Evolutionary conservation across 2,113 vertebrate genomes (phyloP).

Genomic region (Brachionichthys hirsutus): DNA sequence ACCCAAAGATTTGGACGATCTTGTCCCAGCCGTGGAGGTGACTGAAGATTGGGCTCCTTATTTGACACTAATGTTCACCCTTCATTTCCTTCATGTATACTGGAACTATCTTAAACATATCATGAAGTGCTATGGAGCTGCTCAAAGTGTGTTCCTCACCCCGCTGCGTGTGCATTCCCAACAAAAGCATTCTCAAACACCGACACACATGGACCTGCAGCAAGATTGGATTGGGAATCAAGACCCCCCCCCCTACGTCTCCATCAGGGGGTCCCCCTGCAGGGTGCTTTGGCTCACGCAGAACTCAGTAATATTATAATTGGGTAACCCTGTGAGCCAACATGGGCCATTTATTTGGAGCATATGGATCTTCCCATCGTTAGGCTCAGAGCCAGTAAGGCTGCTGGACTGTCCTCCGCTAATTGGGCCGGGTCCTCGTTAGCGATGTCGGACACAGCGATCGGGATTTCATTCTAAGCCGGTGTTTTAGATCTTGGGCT

Average conservation of each 20-base stretch:
- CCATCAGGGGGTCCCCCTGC: constrained; percentile 41
- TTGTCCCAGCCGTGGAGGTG: no score
- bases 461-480: constrained; percentile 46
- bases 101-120: no score
- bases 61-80: no score
- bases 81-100: no score
- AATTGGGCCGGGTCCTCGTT: constrained; percentile 77
- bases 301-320: constrained; percentile 67
- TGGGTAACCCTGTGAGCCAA: constrained; percentile 61
- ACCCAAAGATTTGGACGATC: no score
- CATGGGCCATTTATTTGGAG: constrained; percentile 69
- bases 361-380: constrained; percentile 79
- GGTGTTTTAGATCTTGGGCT: constrained; percentile 38
- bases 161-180: background rate
- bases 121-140: no score
- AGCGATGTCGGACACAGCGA: constrained; percentile 53
- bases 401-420: constrained; percentile 62
- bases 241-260: constrained; percentile 36
- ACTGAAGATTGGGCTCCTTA: no score
- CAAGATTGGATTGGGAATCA: constrained; percentile 35
- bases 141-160: background rate
- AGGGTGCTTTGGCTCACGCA: constrained; percentile 53
- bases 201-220: constrained; percentile 14
- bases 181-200: constrained; percentile 16
- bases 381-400: constrained; percentile 73